Evolutionary conservation across 2,888 invertebrate genomes (phyloP), one percentile per base, ranked within the genome.

Genomic region (Mycalesis mineus): DNA sequence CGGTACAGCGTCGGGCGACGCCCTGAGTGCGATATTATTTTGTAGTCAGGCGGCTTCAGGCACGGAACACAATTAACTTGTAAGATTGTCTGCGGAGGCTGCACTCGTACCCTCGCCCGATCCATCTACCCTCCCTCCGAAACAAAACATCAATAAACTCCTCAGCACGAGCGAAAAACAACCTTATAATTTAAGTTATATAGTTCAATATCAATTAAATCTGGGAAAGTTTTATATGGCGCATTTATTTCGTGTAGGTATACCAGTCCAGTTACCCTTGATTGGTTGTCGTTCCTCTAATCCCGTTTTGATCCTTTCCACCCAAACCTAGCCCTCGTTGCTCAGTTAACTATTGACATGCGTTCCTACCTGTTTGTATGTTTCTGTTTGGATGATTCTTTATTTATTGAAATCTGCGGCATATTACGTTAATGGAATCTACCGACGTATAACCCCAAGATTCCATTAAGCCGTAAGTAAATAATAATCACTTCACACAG

Each of bases 281-380:
- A 92, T 92, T 92, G 92, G 92, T 92, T 92, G 92, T 91, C 91
- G 92, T 91, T 92, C 88, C 88, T 91, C 91, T 92, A 92, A 92
- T 92, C 92, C 92, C 91, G 87, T 90, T 92, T 91, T 92, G 91
- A 92, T 92, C 92, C 92, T 88, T 91, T 90, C 91, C 91, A 91
- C 90, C 91, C 85, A 80, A 84, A 88, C 84, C 82, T 85, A 83
- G 91, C 90, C 90, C 89, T 88, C 88, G 86, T 85, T 77, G 75
- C 78, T 80, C 77, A 78, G 80, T 84, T 86, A 83, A 87, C 89
- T 89, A 88, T 86, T 88, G 89, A 86, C 88, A 88, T 90, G 80
- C 77, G 78, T 74, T 73, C 72, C 70, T 86, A 86, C 84, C 84
- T 86, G 83, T 75, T 71, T 73, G 60, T 62, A 49, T 58, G 58